A percentile compares a stretch with the other conserved stretches of the same genome.
Evolutionary conservation across 2,888 invertebrate species (phyloP).

Genomic region (Diaphora mendica): DNA sequence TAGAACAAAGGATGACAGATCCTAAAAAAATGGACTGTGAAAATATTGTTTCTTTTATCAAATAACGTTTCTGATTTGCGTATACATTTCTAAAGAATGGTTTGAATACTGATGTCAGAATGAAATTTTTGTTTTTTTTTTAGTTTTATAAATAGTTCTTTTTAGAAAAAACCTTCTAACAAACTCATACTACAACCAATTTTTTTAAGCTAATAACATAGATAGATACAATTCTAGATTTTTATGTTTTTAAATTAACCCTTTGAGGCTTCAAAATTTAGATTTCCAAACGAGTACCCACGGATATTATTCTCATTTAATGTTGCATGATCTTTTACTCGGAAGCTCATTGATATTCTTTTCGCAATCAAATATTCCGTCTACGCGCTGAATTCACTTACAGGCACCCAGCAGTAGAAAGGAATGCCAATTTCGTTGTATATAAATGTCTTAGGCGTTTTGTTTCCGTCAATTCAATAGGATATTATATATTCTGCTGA

Average conservation of each 20-base stretch:
- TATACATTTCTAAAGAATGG: too few relatives aligned
- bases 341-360: conserved; percentile 67
- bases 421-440: conserved; percentile 40
- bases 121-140: too few relatives aligned
- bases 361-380: conserved; percentile 54
- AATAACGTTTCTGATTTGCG: too few relatives aligned
- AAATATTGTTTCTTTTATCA: too few relatives aligned
- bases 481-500: background rate
- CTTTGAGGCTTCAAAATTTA: background rate
- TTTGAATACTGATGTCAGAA: too few relatives aligned
- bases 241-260: background rate
- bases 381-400: conserved; percentile 67
- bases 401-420: conserved; percentile 27
- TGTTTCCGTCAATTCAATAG: background rate
- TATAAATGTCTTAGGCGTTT: conserved; percentile 15
- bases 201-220: too few relatives aligned
- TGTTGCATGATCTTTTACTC: conserved; percentile 44
- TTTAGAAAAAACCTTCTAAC: background rate
- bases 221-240: background rate
- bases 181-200: too few relatives aligned
- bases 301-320: conserved; percentile 30
- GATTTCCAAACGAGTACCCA: background rate
- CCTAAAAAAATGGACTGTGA: too few relatives aligned
- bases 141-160: background rate
- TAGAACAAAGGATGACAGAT: too few relatives aligned